These are phyloP conservation scores for Apomyelois bistriatella DNA, from an alignment of 2,888 invertebrate genomes.

Conservation along the genomic window DNA sequence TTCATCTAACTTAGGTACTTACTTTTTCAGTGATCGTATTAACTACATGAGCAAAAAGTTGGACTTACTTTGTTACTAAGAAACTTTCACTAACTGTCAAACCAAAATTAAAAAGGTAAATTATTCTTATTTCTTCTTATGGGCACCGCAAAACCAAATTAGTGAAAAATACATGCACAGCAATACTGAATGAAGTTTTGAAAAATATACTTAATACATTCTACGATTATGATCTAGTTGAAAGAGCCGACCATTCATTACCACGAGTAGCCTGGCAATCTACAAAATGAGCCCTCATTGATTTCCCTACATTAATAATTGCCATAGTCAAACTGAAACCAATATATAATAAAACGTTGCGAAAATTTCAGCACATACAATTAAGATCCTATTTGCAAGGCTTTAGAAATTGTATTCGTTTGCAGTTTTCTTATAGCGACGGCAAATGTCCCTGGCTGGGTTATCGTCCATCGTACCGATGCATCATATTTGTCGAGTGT, in stretches of 20 bases:
- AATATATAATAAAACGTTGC: constrained; percentile 9
- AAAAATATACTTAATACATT: constrained; percentile 26
- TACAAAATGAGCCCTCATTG: constrained; percentile 69
- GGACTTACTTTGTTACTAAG: too few species aligned
- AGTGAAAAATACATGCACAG: background rate
- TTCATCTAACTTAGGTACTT: too few species aligned
- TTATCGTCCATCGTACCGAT: constrained; percentile 66
- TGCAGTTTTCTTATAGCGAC: constrained; percentile 13
- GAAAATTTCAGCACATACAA: constrained; percentile 5
- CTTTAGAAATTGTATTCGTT: constrained; percentile 28
- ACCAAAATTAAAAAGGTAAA: too few species aligned
- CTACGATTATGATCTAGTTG: constrained; percentile 45
- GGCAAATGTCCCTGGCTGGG: constrained; percentile 32
- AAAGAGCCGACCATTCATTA: constrained; percentile 58
- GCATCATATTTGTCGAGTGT: constrained; percentile 73
- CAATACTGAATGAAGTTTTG: background rate
- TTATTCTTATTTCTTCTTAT: too few species aligned
- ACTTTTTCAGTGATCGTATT: too few species aligned
- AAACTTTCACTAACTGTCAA: too few species aligned
- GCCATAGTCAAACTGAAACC: constrained; percentile 43
- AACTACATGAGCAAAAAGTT: too few species aligned
- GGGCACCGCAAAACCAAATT: background rate
- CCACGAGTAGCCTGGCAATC: constrained; percentile 56
- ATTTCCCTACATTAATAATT: constrained; percentile 69
- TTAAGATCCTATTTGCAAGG: constrained; percentile 14